Evolutionary conservation across 2,888 invertebrate species (phyloP).

Genomic region (Incurvaria masculella): DNA sequence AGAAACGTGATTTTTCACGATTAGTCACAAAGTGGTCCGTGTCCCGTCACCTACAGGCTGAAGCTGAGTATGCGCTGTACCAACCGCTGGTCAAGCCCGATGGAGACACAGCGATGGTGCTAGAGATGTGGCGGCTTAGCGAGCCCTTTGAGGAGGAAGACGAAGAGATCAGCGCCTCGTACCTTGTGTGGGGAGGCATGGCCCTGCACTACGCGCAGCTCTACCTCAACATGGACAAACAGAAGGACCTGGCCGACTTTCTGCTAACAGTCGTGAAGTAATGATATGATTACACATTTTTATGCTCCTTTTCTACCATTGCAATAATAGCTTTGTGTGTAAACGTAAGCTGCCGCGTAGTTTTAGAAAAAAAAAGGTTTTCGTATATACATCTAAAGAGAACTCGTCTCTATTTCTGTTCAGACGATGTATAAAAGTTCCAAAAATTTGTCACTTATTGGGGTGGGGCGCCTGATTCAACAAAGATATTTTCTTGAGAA

Average conservation of each 20-base stretch:
- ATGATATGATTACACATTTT: no score
- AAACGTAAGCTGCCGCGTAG: no score
- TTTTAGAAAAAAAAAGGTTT: no score
- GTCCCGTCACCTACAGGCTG: constrained; percentile 23
- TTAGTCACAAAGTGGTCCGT: constrained; percentile 1
- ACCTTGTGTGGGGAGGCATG: constrained; percentile 68
- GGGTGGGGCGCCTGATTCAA: no score
- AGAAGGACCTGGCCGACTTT: constrained; percentile 72
- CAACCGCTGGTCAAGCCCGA: constrained; percentile 63
- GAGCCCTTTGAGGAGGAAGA: constrained; percentile 62
- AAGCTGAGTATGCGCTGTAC: constrained; percentile 48
- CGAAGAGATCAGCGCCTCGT: constrained; percentile 64
- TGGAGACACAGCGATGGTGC: constrained; percentile 62
- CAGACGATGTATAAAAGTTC: no score
- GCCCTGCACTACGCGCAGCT: constrained; percentile 67
- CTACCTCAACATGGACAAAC: constrained; percentile 65
- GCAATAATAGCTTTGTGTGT: no score
- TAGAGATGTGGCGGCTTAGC: constrained; percentile 63
- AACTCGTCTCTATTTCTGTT: no score
- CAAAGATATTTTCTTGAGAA: no score
- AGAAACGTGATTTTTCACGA: constrained; percentile 26
- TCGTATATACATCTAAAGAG: no score
- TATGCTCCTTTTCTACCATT: no score
- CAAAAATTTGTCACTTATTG: no score
- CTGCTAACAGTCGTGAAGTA: constrained; percentile 78